Conservation (phyloP, 2,797 vertebrate genomes). For the Myotis myotis region DNA sequence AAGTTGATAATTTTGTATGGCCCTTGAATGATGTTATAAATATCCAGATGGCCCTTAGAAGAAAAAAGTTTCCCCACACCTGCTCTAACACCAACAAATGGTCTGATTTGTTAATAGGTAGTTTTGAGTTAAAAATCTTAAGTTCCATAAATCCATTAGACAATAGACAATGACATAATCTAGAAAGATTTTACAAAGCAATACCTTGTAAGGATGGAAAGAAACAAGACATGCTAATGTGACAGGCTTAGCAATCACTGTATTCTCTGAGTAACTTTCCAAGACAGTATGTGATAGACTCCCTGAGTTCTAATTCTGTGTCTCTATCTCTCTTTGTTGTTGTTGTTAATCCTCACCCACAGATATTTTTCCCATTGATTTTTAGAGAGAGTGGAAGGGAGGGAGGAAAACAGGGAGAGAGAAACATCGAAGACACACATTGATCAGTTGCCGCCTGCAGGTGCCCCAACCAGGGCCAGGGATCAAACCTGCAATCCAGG, state of each 20-base stretch:
- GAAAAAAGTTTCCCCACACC: no score
- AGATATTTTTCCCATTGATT: no score
- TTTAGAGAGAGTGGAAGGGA: no score
- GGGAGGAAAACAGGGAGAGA: no score
- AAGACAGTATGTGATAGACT: neutral
- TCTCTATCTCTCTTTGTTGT: neutral
- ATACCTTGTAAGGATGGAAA: neutral
- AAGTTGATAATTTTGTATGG: no score
- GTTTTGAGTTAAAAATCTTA: neutral
- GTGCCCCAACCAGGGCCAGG: no score
- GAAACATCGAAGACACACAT: no score
- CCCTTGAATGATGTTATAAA: no score
- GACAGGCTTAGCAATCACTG: neutral
- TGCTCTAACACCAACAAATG: neutral
- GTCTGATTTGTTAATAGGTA: neutral
- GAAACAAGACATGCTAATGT: neutral
- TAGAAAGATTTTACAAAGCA: slow-evolving; percentile 28
- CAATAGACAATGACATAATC: neutral
- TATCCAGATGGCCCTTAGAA: no score
- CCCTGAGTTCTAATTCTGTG: neutral
- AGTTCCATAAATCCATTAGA: neutral
- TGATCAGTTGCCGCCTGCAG: no score
- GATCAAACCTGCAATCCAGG: no score
- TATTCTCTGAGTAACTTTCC: neutral
- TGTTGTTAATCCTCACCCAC: no score